A percentile compares a stretch with the other conserved stretches of the same genome.
phyloP scores from a whole-genome alignment of 2,113 vertebrate genomes.

The Drymodes brunneopygia region DNA sequence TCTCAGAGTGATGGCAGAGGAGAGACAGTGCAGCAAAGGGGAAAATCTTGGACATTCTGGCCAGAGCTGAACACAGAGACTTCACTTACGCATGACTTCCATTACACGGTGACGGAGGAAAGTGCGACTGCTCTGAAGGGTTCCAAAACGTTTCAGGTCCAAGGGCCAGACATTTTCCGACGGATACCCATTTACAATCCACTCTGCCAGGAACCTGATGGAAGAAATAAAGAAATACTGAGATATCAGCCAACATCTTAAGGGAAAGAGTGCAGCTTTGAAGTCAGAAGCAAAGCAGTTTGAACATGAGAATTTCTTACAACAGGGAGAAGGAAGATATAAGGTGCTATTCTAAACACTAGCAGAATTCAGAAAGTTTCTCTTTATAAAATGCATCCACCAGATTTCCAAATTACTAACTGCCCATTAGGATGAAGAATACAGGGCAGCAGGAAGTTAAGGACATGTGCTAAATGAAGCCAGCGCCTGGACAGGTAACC shows the following conservation, averaged over 20 bases:
- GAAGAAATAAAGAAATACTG: background rate
- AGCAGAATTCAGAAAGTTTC: background rate
- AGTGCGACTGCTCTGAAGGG: constrained; percentile 94
- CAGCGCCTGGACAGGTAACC: background rate
- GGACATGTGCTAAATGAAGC: background rate
- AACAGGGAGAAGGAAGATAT: background rate
- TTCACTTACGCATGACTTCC: constrained; percentile 97
- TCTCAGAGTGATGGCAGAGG: background rate
- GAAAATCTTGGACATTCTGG: background rate
- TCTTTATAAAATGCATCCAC: background rate
- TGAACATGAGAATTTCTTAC: background rate
- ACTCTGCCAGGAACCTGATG: constrained; percentile 90
- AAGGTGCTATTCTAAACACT: background rate
- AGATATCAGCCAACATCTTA: background rate
- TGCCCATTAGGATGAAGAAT: background rate
- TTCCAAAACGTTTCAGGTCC: constrained; percentile 93
- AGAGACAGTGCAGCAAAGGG: background rate
- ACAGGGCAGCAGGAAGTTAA: background rate
- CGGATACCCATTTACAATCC: constrained; percentile 93
- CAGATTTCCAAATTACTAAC: background rate
- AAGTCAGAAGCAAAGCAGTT: background rate
- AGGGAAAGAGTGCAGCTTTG: background rate
- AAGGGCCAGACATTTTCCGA: constrained; percentile 90
- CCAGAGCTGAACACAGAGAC: background rate
- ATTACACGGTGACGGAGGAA: constrained; percentile 96